Evolutionary conservation across 2,888 invertebrate species (phyloP), one percentile per base, ranked within the genome.

Genomic region (Belgica antarctica): DNA sequence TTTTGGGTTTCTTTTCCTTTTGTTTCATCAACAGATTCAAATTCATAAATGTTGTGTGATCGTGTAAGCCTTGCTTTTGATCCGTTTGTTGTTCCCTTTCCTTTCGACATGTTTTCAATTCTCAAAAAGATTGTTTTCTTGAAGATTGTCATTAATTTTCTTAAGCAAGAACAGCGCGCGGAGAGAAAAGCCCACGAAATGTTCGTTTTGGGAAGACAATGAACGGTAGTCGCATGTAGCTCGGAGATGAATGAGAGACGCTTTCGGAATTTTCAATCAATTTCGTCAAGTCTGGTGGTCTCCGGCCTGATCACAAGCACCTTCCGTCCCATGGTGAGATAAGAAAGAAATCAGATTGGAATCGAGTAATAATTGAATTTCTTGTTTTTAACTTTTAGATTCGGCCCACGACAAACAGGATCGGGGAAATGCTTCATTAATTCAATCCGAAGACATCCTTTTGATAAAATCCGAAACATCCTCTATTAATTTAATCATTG

Each of bases 401-500:
- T 12, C 15, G 41, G 3, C 41, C n/a, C 12, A 12, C 3, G 31
- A 7, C 10, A 10, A 31, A 10, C 10, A 10, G 41, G 15, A 41
- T 12, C 7, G 24, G 57, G 25, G 19, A 57, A 47, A 47, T 47
- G 15, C 17, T 57, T 57, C 57, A 57, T 24, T 41, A 41, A 24
- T 57, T 57, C 24, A 57, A 22, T 7, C 10, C 7, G 24, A n/a
- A 57, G 57, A 19, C 31, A 27, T 61, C 61, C 61, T 27, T 61
- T 61, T 61, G 8, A 27, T 57, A 57, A 24, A 25, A 27, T 24
- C 63, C 27, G 47, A 46, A 36, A 47, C 65, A 47, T 66, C 61
- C 61, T 66, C 63, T 63, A 63, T 66, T 66, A 66, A 66, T 66
- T 66, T 66, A 66, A 66, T 66, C 65, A 66, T 47, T 27, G 65